phyloP scores from a whole-genome alignment of 2,113 vertebrate genomes.

The Larimichthys crocea region DNA sequence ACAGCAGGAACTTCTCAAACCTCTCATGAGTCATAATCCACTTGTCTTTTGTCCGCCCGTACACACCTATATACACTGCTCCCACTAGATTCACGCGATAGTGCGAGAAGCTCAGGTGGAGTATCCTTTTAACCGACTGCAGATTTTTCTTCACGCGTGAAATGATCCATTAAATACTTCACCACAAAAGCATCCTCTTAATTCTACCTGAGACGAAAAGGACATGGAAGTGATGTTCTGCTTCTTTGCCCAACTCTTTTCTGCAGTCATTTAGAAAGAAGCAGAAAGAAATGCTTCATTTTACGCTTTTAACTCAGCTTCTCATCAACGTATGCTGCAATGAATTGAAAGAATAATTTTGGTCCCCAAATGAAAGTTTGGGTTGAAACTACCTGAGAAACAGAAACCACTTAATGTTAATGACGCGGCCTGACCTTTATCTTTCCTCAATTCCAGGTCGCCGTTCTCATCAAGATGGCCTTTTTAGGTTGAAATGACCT shows the following conservation, averaged over 20 bases:
- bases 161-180: conserved; percentile 8
- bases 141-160: not conserved
- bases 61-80: too few relatives aligned
- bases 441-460: conserved; percentile 21
- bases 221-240: not conserved
- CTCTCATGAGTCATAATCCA: not conserved
- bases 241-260: not conserved
- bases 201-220: not conserved
- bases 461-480: conserved; percentile 22
- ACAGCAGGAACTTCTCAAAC: not conserved
- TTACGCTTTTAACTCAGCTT: conserved; percentile 12
- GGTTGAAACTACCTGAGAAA: conserved; percentile 11
- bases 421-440: conserved; percentile 50
- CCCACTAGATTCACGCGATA: not conserved
- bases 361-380: conserved; percentile 5
- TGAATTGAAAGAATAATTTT: conserved; percentile 32
- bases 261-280: not conserved
- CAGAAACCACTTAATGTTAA: conserved; percentile 14
- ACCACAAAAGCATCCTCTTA: not conserved
- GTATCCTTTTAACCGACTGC: not conserved
- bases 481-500: conserved; percentile 26
- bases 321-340: conserved; percentile 5
- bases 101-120: too few relatives aligned
- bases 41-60: not conserved
- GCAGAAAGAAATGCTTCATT: conserved; percentile 19